These are phyloP conservation scores for Cetonia aurata DNA, from an alignment of 2,888 invertebrate genomes.

Conservation along the genomic window DNA sequence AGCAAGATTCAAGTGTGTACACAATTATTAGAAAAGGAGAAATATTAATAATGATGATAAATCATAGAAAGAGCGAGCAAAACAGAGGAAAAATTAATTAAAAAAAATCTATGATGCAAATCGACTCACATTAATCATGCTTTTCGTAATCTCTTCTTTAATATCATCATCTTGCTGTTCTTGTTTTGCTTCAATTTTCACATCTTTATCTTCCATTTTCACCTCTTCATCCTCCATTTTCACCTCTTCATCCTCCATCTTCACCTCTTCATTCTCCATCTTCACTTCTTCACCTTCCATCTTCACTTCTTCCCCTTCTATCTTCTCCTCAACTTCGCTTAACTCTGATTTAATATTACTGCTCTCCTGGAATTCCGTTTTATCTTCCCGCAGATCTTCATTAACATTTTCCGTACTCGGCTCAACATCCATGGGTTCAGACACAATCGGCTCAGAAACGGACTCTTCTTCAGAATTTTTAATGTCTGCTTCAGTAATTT, in stretches of 20 bases:
- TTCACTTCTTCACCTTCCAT: neutral
- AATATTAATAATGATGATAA: too few relatives aligned
- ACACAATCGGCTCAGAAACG: conserved; percentile 44
- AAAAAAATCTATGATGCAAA: too few relatives aligned
- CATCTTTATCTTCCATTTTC: conserved; percentile 11
- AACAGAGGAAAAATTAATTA: too few relatives aligned
- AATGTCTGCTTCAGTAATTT: conserved; percentile 48
- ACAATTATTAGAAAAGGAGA: too few relatives aligned
- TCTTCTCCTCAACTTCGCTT: neutral
- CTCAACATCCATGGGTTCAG: conserved; percentile 38
- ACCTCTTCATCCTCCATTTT: neutral
- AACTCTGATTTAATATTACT: neutral
- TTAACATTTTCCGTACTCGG: conserved; percentile 55
- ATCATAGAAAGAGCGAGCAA: too few relatives aligned
- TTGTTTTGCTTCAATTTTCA: neutral
- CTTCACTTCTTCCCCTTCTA: neutral
- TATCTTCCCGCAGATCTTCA: conserved; percentile 54
- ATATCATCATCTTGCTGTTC: too few relatives aligned
- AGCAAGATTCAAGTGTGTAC: too few relatives aligned
- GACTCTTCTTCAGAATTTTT: conserved; percentile 48
- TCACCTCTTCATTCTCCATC: neutral
- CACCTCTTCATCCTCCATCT: neutral
- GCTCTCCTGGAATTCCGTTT: conserved; percentile 22
- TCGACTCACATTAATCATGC: conserved; percentile 1
- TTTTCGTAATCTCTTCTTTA: too few relatives aligned